phyloP scores from a whole-genome alignment of 2,113 vertebrate species.

The Oryctolagus cuniculus region mOryCun1.1 NC_091440.1:6284001-6284500 shows the following conservation, averaged over 20 bases:
- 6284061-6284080: neutral
- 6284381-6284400: neutral
- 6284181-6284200: neutral
- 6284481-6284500: conserved; percentile 24
- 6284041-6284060: neutral
- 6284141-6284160: neutral
- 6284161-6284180: conserved; percentile 41
- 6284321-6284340: conserved; percentile 45
- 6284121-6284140: neutral
- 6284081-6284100: neutral
- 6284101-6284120: neutral
- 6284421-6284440: neutral
- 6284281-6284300: neutral
- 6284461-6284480: conserved; percentile 18
- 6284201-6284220: neutral
- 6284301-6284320: neutral
- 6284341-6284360: neutral
- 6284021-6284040: neutral
- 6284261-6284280: neutral
- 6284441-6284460: neutral
- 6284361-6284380: neutral
- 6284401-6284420: neutral
- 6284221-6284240: neutral
- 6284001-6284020: neutral
- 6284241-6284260: neutral